Base-by-base conservation (phyloP, 2,113 vertebrate species). In the Prionailurus viverrinus region DNA sequence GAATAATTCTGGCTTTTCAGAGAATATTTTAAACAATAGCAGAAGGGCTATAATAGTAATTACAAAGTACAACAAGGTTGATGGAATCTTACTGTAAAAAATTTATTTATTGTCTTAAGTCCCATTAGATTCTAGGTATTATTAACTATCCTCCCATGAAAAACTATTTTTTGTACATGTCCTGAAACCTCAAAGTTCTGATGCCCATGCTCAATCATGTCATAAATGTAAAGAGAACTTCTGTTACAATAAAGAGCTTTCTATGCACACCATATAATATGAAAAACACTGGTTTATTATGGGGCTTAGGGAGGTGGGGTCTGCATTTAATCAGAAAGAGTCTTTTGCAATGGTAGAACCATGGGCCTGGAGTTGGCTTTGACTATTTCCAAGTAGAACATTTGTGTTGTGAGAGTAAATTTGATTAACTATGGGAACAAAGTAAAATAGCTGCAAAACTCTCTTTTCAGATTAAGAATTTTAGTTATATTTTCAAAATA, bases 391-490 rank as follows among this genome's bases (percentile, higher is more conserved):
- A 89, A 89, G 63, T 41, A 78, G 33, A 68, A 61, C 65, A 73
- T 79, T 91, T 97, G 73, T 92, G 31, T 45, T 91, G 1, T 68
- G 48, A 80, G 23, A 63, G 48, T 7, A 58, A 87, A 79, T 41
- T 90, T 61, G 31, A 83, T 76, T 36, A 51, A 69, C 69, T 65
- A 79, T 14, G 85, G 41, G 5, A 73, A 84, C 39, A 33, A 19
- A 48, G 31, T 65, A 31, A 94, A 55, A 76, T 36, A 94, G 8
- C 18, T 66, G 9, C 36, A 48, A 61, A 63, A 53, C 1, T 73
- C 27, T 78, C 58, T 82, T 80, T 92, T 94, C 29, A 69, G 73
- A n/a, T n/a, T 7, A 89, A 85, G 58, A 78, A 78, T 82, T 96
- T 89, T 45, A 85, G 73, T 58, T 71, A 36, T 23, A 25, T 83